Evolutionary conservation across 1,140 invertebrate genomes (phyloP).

Genomic region (Lanistes nyassanus): DNA sequence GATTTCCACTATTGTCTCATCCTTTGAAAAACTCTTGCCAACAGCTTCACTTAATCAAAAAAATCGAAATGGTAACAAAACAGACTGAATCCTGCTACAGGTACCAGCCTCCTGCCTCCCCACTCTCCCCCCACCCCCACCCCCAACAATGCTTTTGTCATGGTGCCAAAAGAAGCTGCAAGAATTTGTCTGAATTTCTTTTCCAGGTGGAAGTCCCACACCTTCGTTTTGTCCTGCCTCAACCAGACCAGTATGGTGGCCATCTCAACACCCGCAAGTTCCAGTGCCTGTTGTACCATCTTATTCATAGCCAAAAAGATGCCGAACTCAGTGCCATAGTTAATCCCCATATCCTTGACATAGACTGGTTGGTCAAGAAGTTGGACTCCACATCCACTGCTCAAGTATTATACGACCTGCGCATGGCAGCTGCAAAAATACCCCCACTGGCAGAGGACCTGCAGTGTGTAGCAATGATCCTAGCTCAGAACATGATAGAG

Average conservation of each 20-base stretch:
- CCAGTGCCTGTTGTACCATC: slow-evolving; percentile 29
- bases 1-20: too few species aligned
- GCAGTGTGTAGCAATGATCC: slow-evolving; percentile 57
- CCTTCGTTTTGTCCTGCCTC: slow-evolving; percentile 47
- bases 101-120: too few species aligned
- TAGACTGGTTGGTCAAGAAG: slow-evolving; percentile 81
- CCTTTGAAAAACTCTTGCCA: too few species aligned
- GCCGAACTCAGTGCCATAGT: not conserved
- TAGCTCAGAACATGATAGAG: slow-evolving; percentile 12
- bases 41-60: too few species aligned
- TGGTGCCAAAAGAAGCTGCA: not conserved
- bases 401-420: slow-evolving; percentile 74
- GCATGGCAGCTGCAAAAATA: slow-evolving; percentile 51
- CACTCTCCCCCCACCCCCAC: not conserved
- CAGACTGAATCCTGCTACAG: too few species aligned
- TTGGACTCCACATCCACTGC: slow-evolving; percentile 75
- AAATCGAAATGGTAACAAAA: too few species aligned
- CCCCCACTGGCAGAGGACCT: slow-evolving; percentile 71
- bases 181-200: not conserved
- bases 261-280: slow-evolving; percentile 80
- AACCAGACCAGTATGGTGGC: slow-evolving; percentile 55
- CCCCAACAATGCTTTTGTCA: not conserved
- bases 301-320: slow-evolving; percentile 22
- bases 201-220: slow-evolving; percentile 18
- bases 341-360: slow-evolving; percentile 23